Conservation (phyloP, 2,113 vertebrate species). For the Pheucticus melanocephalus region DNA sequence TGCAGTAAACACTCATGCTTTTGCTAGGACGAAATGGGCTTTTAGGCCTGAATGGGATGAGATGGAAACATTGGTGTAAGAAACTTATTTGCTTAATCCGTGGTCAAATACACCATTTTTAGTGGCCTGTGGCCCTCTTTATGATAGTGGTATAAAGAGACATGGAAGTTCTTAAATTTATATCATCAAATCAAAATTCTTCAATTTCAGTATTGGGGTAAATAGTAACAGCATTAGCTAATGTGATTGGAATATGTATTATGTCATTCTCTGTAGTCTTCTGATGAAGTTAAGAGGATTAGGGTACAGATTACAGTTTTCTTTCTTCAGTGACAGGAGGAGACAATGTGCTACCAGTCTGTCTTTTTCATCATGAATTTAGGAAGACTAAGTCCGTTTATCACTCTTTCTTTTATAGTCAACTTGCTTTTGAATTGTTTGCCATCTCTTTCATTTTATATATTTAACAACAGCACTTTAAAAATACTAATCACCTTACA, state of each 20-base stretch:
- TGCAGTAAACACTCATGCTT: neutral
- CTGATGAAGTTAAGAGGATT: constrained; percentile 4
- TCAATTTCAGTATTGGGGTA: neutral
- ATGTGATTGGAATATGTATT: neutral
- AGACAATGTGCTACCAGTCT: neutral
- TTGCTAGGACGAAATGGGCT: neutral
- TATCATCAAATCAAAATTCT: neutral
- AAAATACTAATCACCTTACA: neutral
- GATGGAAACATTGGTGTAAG: neutral
- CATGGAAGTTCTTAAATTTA: neutral
- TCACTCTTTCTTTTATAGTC: neutral
- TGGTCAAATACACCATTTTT: neutral
- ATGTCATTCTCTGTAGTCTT: neutral
- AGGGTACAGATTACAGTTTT: constrained; percentile 8
- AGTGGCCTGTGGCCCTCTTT: neutral
- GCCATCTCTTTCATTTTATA: neutral
- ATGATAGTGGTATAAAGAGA: neutral
- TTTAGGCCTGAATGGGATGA: neutral
- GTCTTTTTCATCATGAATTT: neutral
- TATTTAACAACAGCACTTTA: constrained; percentile 24
- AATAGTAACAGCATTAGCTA: neutral
- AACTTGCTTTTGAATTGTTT: neutral
- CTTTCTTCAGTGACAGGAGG: neutral
- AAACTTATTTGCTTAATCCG: neutral
- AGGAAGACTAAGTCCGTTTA: constrained; percentile 3